A percentile compares a stretch with the other conserved stretches of the same genome.
These are phyloP conservation scores for Parazoanthus darwini DNA, from an alignment of 92 coral and sea anemone species.

Conservation along the genomic window DNA sequence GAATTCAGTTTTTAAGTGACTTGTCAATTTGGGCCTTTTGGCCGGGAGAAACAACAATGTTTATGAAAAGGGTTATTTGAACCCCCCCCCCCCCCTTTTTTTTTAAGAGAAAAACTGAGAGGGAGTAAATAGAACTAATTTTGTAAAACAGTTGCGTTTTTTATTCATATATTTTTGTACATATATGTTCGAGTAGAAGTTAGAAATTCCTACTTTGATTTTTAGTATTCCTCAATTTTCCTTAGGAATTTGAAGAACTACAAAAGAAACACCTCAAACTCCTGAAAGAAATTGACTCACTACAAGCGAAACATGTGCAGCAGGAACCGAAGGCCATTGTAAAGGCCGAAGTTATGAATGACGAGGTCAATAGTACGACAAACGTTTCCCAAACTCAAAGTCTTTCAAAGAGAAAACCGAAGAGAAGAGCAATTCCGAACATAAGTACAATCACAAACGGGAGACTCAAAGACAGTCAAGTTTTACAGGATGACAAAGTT, in stretches of 20 bases:
- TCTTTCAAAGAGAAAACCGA: neutral
- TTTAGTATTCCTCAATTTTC: neutral
- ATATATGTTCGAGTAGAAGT: neutral
- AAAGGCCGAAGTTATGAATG: neutral
- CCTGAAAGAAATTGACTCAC: neutral
- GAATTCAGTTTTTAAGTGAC: neutral
- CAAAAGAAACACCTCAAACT: neutral
- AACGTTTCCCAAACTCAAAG: neutral
- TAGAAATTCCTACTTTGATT: neutral
- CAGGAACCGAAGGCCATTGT: neutral
- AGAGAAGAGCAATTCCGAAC: constrained; percentile 6
- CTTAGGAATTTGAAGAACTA: neutral
- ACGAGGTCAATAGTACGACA: neutral
- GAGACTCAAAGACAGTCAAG: neutral
- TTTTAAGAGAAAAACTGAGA: too few species aligned
- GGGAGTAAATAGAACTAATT: too few species aligned
- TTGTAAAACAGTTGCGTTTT: too few species aligned
- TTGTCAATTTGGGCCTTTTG: too few species aligned
- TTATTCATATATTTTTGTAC: neutral
- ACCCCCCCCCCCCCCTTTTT: too few species aligned
- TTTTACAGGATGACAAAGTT: neutral
- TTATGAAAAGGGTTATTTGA: too few species aligned
- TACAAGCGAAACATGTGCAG: neutral
- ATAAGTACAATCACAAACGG: constrained; percentile 10
- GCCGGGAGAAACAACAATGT: too few species aligned